Evolutionary conservation across 2,797 vertebrate genomes (phyloP).

Genomic region (Hydrolagus colliei): DNA sequence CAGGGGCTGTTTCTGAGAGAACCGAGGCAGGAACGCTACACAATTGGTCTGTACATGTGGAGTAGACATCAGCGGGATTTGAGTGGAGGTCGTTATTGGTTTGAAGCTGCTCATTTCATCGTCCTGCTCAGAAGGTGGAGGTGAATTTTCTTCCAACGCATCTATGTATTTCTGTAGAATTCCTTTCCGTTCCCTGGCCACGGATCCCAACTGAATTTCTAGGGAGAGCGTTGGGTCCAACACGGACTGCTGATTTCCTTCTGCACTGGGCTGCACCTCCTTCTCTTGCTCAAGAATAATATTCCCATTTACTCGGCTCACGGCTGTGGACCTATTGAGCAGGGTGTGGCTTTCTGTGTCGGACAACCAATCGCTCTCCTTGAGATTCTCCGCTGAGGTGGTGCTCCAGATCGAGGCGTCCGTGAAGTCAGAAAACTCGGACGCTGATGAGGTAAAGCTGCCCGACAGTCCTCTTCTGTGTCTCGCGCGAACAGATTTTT

Average conservation of each 20-base stretch:
- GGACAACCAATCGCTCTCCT: constrained; percentile 8
- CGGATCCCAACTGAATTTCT: background rate
- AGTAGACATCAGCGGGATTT: background rate
- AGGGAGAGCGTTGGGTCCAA: background rate
- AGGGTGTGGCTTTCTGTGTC: constrained; percentile 9
- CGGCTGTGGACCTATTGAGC: background rate
- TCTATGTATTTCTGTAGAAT: constrained; percentile 25
- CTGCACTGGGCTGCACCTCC: background rate
- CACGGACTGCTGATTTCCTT: background rate
- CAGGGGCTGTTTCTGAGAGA: background rate
- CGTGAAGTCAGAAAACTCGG: background rate
- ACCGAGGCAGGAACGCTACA: background rate
- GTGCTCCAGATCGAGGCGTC: constrained; percentile 20
- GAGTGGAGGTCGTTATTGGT: background rate
- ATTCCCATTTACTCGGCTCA: background rate
- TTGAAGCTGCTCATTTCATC: background rate
- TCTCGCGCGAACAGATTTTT: constrained; percentile 44
- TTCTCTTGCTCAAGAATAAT: background rate
- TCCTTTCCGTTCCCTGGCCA: background rate
- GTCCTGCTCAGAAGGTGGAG: background rate
- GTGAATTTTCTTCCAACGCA: background rate
- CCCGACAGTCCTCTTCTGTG: constrained; percentile 27
- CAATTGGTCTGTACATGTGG: background rate
- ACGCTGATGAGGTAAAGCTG: constrained; percentile 23
- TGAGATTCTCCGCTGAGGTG: background rate